These are phyloP conservation scores for Amblyopsis rosae DNA, from an alignment of 2,113 vertebrate genomes.

Conservation along the genomic window DNA sequence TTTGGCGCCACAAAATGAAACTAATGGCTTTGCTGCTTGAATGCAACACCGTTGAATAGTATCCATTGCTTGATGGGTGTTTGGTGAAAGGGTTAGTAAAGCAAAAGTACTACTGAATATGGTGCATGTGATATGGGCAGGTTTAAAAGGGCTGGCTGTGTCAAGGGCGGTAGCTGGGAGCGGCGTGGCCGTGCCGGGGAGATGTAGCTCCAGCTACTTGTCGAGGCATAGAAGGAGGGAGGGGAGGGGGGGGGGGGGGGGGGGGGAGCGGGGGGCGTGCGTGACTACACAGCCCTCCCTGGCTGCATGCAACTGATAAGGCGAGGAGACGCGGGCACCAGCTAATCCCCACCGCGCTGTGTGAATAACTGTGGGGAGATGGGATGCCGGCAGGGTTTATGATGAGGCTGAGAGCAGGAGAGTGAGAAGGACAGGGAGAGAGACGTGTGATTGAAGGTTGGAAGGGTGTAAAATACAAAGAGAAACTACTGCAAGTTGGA, in stretches of 20 bases:
- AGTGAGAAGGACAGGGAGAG: neutral
- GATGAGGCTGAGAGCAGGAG: constrained; percentile 41
- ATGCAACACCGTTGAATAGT: neutral
- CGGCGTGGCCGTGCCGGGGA: neutral
- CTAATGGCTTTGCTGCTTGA: no score
- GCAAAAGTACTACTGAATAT: constrained; percentile 28
- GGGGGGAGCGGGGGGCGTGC: constrained; percentile 33
- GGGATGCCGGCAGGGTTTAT: constrained; percentile 55
- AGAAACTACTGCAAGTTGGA: neutral
- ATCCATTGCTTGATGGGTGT: neutral
- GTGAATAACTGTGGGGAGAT: constrained; percentile 54
- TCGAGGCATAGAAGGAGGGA: neutral
- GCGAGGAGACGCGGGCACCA: constrained; percentile 38
- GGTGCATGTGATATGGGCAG: constrained; percentile 19
- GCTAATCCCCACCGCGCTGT: constrained; percentile 56
- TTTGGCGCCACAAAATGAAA: neutral
- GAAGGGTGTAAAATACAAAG: constrained; percentile 21
- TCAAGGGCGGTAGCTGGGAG: constrained; percentile 4
- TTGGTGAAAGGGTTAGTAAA: constrained; percentile 8
- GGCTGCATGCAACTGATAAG: constrained; percentile 58
- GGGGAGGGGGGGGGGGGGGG: neutral
- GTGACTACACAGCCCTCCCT: constrained; percentile 52
- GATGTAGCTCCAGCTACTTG: constrained; percentile 35
- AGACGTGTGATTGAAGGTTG: neutral
- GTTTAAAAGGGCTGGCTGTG: constrained; percentile 18